Base-by-base conservation (phyloP, 2,888 invertebrate genomes). In the Aethes cnicana region DNA sequence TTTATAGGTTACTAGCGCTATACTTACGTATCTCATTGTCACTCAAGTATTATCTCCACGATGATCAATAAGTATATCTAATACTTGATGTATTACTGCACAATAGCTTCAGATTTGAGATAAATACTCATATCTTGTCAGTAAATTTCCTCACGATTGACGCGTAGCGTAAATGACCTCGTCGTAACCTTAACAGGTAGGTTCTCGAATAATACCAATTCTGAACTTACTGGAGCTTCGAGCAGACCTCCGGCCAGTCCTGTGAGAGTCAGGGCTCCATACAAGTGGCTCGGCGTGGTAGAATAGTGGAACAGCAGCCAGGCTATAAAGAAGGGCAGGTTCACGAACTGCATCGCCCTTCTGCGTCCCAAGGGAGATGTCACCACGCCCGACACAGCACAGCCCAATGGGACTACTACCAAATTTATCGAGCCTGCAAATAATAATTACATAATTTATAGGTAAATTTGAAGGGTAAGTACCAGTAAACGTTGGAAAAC, bases 161-260 rank as follows among this genome's bases (percentile, higher is more conserved):
- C n/a, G n/a, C n/a, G n/a, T n/a, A n/a, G n/a, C n/a, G n/a, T n/a
- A n/a, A n/a, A n/a, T n/a, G n/a, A n/a, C n/a, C n/a, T n/a, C n/a
- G n/a, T n/a, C n/a, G n/a, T n/a, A n/a, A n/a, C n/a, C n/a, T n/a
- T n/a, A n/a, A n/a, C n/a, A n/a, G n/a, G n/a, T n/a, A n/a, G n/a
- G n/a, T n/a, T n/a, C n/a, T n/a, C n/a, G n/a, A n/a, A n/a, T n/a
- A n/a, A n/a, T n/a, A n/a, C n/a, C n/a, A n/a, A n/a, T n/a, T n/a
- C n/a, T n/a, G n/a, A n/a, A 90, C 91, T 89, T 85, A 94, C 95
- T 12, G 96, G 95, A 54, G 95, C 95, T 81, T 96, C 96, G 57
- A 95, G 86, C 5, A 96, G 81, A 46, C 96, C 96, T 47, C 96
- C 96, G 4, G 93, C 92, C 18, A 95, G 68, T 1, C 96, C 96